phyloP scores from a whole-genome alignment of 2,113 vertebrate species.

The Microcebus jonahi region DNA sequence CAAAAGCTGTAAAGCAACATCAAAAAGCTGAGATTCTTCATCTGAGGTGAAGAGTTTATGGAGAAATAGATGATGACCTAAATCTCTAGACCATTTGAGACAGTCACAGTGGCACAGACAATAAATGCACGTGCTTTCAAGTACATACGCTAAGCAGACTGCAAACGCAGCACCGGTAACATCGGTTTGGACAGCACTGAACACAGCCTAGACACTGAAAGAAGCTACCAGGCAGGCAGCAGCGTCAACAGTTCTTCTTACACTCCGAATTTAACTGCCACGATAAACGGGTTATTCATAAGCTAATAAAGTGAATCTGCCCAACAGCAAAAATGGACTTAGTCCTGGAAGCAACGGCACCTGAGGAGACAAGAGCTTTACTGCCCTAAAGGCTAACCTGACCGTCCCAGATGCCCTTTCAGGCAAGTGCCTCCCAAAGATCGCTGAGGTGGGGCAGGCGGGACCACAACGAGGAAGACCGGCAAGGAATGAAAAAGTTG shows the following conservation, averaged over 20 bases:
- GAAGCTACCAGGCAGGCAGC: background rate
- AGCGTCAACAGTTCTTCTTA: background rate
- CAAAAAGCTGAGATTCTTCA: background rate
- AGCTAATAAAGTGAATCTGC: background rate
- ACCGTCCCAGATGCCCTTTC: background rate
- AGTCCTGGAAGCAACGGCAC: background rate
- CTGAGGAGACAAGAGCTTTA: background rate
- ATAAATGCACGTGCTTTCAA: background rate
- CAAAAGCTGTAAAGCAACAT: background rate
- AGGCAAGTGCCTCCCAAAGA: background rate
- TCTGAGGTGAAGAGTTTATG: background rate
- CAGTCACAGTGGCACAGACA: rapidly evolving
- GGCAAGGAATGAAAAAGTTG: background rate
- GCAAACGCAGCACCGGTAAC: background rate
- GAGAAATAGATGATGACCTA: background rate
- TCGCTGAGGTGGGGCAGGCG: rapidly evolving
- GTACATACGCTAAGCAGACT: background rate
- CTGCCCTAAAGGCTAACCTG: background rate
- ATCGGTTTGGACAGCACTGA: background rate
- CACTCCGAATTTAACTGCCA: background rate
- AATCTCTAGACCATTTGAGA: background rate
- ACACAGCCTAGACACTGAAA: background rate
- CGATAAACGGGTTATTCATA: background rate
- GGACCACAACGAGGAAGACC: no score
- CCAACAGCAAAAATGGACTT: background rate